Evolutionary conservation across 2,797 vertebrate species (phyloP).

Genomic region (Myiotriccus ornatus): DNA sequence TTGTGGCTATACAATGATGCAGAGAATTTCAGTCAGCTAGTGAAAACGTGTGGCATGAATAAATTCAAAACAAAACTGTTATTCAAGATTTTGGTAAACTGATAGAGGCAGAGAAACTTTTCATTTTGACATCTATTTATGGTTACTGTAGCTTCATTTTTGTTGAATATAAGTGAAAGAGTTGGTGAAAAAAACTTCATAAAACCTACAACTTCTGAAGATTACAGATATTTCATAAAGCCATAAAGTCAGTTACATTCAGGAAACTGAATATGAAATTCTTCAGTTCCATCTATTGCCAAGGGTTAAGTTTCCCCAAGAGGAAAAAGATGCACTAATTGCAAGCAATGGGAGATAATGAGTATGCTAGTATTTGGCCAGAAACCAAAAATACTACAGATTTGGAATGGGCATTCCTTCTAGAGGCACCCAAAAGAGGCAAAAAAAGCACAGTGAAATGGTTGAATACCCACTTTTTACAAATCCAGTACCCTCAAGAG

Average conservation of each 20-base stretch:
- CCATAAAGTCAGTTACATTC: not conserved
- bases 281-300: not conserved
- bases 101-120: not conserved
- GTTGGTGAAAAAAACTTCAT: not conserved
- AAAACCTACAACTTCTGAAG: not conserved
- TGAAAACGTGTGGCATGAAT: not conserved
- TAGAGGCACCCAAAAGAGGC: not conserved
- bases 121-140: not conserved
- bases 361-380: not conserved
- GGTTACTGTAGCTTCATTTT: not conserved
- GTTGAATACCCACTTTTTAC: not conserved
- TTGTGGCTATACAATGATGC: not conserved
- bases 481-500: not conserved
- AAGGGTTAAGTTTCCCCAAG: not conserved
- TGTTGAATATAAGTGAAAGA: not conserved
- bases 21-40: not conserved
- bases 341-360: not conserved
- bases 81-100: not conserved
- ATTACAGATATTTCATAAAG: not conserved
- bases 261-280: not conserved
- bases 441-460: accelerated
- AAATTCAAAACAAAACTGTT: not conserved
- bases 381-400: not conserved
- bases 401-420: not conserved
- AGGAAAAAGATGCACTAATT: not conserved